Percentiles rank a stretch among this genome's conserved stretches.
Evolutionary conservation across 1,140 invertebrate genomes (phyloP).

Genomic region (Anoplophora glabripennis): DNA sequence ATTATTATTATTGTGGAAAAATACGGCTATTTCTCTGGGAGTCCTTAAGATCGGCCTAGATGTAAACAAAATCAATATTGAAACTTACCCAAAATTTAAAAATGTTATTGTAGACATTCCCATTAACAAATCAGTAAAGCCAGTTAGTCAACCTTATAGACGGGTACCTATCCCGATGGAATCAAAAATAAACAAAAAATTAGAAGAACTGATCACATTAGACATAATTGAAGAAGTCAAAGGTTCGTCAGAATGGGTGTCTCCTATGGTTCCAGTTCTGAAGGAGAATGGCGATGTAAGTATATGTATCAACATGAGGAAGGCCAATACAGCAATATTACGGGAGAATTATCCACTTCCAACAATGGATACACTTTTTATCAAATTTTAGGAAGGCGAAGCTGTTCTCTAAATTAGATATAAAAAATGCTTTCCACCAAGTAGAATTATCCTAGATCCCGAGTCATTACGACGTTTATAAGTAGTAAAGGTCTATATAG

Average conservation of each 20-base stretch:
- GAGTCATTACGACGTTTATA: constrained; percentile 38
- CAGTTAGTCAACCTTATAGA: constrained; percentile 38
- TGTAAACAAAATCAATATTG: constrained; percentile 7
- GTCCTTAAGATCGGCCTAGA: constrained; percentile 35
- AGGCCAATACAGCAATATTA: constrained; percentile 45
- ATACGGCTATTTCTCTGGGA: constrained; percentile 29
- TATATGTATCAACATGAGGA: constrained; percentile 47
- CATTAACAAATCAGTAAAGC: constrained; percentile 31
- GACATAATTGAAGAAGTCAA: constrained; percentile 24
- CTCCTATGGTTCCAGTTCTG: constrained; percentile 42
- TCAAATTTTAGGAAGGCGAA: constrained; percentile 12
- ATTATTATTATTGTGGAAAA: no score
- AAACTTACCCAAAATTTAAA: constrained; percentile 42
- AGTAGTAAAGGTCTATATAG: constrained; percentile 41
- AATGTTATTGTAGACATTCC: constrained; percentile 23
- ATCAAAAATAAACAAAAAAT: constrained; percentile 16
- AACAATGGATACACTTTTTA: constrained; percentile 13
- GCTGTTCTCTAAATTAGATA: constrained; percentile 21
- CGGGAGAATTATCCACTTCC: constrained; percentile 35
- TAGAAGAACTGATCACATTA: constrained; percentile 13
- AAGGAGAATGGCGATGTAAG: constrained; percentile 42
- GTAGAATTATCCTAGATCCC: constrained; percentile 24
- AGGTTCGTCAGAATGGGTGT: constrained; percentile 39
- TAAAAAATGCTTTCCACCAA: constrained; percentile 23
- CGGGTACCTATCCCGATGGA: constrained; percentile 37